Conservation (phyloP, 92 coral and sea anemone genomes). For the Parazoanthus atlanticus region DNA sequence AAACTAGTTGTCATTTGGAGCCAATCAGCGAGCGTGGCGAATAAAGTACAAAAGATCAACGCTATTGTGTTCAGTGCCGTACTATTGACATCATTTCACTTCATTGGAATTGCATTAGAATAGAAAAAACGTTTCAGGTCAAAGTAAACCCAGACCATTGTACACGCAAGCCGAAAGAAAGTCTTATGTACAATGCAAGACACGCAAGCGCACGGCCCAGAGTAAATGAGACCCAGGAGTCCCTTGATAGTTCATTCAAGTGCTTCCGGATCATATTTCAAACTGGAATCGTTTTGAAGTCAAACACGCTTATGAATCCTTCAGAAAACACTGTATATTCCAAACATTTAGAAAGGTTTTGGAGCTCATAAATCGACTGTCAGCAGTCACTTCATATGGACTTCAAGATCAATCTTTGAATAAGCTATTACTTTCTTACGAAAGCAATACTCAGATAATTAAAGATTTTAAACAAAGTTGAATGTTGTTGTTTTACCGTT, state of each 20-base stretch:
- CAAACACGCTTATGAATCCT: neutral
- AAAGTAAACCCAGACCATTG: conserved; percentile 17
- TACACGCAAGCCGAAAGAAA: conserved; percentile 8
- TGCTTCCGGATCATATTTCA: neutral
- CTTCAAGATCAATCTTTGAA: too few species aligned
- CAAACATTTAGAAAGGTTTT: too few species aligned
- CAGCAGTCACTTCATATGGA: too few species aligned
- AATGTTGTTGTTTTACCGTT: too few species aligned
- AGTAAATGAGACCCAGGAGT: neutral
- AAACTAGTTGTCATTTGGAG: conserved; percentile 32
- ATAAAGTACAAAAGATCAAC: conserved; percentile 3
- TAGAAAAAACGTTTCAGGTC: neutral
- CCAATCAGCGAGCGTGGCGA: conserved; percentile 21
- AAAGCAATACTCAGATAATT: too few species aligned
- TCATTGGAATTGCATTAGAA: conserved; percentile 33
- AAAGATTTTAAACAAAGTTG: too few species aligned
- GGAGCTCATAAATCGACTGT: too few species aligned
- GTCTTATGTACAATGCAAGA: neutral
- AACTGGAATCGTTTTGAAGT: neutral
- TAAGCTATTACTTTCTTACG: too few species aligned
- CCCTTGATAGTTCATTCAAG: neutral
- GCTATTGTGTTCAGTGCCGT: neutral
- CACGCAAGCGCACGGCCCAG: conserved; percentile 20
- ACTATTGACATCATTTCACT: conserved; percentile 32
- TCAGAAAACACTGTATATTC: neutral